Evolutionary conservation across 2,113 vertebrate genomes (phyloP).

Genomic region (Proteles cristata): DNA sequence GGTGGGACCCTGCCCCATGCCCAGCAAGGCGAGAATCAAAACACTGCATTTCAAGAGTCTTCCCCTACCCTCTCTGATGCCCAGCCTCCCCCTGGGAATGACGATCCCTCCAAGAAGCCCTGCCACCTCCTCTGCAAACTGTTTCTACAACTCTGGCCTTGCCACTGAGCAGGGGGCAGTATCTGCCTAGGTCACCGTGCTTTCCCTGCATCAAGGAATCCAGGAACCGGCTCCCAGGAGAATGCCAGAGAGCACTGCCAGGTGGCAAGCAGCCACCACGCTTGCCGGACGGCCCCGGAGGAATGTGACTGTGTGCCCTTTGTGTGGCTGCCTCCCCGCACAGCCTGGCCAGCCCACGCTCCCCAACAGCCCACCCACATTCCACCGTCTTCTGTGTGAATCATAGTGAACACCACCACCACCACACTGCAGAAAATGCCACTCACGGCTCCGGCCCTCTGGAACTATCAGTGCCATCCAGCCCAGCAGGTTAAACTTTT

Average conservation of each 20-base stretch:
- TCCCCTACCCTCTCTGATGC: neutral
- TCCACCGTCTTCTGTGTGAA: slow-evolving; percentile 62
- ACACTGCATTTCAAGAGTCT: neutral
- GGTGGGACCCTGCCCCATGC: neutral
- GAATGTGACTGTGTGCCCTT: slow-evolving; percentile 37
- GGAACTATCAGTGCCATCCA: neutral
- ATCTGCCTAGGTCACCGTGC: neutral
- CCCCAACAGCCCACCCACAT: slow-evolving; percentile 79
- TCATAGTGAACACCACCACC: slow-evolving; percentile 34
- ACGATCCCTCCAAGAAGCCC: neutral
- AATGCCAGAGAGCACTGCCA: slow-evolving; percentile 61
- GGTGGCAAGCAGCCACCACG: slow-evolving; percentile 64
- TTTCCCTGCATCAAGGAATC: slow-evolving; percentile 58
- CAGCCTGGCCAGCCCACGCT: neutral
- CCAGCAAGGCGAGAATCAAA: neutral
- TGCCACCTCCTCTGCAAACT: neutral
- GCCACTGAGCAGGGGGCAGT: neutral
- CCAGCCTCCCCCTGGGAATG: neutral
- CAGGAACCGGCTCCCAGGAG: slow-evolving; percentile 54
- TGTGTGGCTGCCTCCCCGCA: slow-evolving; percentile 66
- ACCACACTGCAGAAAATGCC: neutral
- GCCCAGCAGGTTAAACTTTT: neutral
- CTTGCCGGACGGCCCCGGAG: neutral
- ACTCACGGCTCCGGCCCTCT: neutral
- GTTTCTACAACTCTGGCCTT: neutral